Percentiles rank a stretch among this genome's conserved stretches.
Conservation (phyloP, 2,888 invertebrate genomes). For the Muschampia staudingeri region DNA sequence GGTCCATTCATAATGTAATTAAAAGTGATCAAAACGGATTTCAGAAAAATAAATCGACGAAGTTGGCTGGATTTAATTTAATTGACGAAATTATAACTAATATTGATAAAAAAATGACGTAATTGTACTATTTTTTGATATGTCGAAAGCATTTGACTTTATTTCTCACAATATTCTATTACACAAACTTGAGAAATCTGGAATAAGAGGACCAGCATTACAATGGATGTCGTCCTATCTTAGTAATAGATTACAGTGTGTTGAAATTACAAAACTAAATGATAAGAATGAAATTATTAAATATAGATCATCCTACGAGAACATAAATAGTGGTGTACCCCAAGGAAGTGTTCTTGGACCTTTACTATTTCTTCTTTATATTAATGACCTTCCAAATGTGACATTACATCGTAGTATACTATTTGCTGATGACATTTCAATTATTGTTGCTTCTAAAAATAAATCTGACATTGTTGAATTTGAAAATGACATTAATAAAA, state of each 20-base stretch:
- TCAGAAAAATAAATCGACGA: conserved; percentile 28
- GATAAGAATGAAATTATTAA: neutral
- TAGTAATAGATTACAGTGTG: neutral
- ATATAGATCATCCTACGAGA: conserved; percentile 7
- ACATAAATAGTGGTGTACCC: neutral
- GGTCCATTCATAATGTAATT: neutral
- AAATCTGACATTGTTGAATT: neutral
- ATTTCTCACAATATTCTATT: conserved; percentile 16
- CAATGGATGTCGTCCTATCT: conserved; percentile 4
- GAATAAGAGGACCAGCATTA: conserved; percentile 10
- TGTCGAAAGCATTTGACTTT: conserved; percentile 35
- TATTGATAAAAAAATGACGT: conserved; percentile 22
- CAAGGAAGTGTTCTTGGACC: conserved; percentile 9
- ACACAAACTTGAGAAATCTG: neutral
- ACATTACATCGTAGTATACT: conserved; percentile 10
- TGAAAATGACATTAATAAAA: conserved; percentile 3
- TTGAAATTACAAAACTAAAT: neutral
- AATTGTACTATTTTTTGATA: conserved; percentile 26
- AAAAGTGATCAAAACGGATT: conserved; percentile 3
- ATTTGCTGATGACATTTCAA: conserved; percentile 4
- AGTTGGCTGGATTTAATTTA: conserved; percentile 32
- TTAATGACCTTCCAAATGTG: neutral
- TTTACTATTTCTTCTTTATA: neutral
- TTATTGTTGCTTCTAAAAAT: neutral
- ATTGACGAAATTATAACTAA: conserved; percentile 15